Percentiles rank a stretch among this genome's conserved stretches.
phyloP scores from a whole-genome alignment of 2,888 invertebrate species.

The Celastrina argiolus region DNA sequence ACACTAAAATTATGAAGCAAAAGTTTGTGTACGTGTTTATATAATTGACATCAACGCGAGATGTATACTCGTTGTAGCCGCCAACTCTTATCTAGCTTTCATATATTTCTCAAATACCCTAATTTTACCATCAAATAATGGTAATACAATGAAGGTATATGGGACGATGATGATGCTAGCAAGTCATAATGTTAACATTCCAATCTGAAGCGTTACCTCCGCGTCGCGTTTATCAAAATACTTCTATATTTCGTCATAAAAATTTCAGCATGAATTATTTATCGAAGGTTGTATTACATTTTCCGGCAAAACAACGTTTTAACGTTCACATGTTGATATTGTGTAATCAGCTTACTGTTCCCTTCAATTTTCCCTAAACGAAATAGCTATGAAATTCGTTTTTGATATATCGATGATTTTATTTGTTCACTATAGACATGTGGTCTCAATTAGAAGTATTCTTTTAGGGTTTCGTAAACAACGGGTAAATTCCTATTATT shows the following conservation, averaged over 20 bases:
- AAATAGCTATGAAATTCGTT: slow-evolving; percentile 7
- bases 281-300: slow-evolving; percentile 13
- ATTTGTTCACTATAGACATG: not conserved
- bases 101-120: no score
- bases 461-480: not conserved
- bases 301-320: not conserved
- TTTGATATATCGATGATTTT: not conserved
- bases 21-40: no score
- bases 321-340: slow-evolving; percentile 14
- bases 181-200: not conserved
- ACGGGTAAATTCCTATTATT: no score
- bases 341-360: slow-evolving; percentile 18
- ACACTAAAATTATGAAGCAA: no score
- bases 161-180: no score
- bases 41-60: no score
- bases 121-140: no score
- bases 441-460: not conserved
- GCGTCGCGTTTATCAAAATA: not conserved
- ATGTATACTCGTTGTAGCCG: no score
- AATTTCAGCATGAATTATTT: slow-evolving; percentile 21
- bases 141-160: no score
- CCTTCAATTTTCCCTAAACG: slow-evolving; percentile 3
- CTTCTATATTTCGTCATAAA: slow-evolving; percentile 4
- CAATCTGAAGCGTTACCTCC: not conserved
- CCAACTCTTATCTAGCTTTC: no score